Percentiles rank a stretch among this genome's conserved stretches.
phyloP scores from a whole-genome alignment of 2,113 vertebrate genomes.

The Gorsachius goisagi region DNA sequence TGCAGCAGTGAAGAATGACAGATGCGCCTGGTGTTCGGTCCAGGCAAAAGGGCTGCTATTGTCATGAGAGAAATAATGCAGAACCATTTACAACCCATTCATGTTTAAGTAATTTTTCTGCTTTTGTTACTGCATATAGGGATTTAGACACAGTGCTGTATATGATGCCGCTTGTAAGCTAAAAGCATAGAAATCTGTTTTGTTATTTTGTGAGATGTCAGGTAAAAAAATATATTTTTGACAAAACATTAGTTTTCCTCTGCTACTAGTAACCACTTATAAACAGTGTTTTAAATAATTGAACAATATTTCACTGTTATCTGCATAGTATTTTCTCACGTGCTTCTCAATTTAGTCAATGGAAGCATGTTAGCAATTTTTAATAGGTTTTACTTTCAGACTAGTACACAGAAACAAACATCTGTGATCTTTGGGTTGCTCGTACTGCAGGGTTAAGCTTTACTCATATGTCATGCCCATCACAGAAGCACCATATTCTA shows the following conservation, averaged over 20 bases:
- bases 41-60: neutral
- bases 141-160: neutral
- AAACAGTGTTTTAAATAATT: neutral
- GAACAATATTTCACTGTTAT: neutral
- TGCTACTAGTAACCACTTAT: neutral
- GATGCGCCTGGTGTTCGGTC: neutral
- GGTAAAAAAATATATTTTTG: neutral
- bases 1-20: neutral
- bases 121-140: neutral
- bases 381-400: neutral
- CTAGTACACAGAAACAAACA: neutral
- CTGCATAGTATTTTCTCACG: neutral
- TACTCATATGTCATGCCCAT: neutral
- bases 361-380: neutral
- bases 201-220: neutral
- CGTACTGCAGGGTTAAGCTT: neutral
- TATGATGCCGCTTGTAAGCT: neutral
- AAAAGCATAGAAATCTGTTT: neutral
- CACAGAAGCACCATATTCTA: neutral
- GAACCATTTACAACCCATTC: neutral
- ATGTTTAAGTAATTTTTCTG: neutral
- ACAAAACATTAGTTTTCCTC: neutral
- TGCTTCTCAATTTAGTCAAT: neutral
- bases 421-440: neutral
- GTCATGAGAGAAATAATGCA: neutral